phyloP scores from a whole-genome alignment of 2,888 invertebrate species.

The Xestia rhomboidea region DNA sequence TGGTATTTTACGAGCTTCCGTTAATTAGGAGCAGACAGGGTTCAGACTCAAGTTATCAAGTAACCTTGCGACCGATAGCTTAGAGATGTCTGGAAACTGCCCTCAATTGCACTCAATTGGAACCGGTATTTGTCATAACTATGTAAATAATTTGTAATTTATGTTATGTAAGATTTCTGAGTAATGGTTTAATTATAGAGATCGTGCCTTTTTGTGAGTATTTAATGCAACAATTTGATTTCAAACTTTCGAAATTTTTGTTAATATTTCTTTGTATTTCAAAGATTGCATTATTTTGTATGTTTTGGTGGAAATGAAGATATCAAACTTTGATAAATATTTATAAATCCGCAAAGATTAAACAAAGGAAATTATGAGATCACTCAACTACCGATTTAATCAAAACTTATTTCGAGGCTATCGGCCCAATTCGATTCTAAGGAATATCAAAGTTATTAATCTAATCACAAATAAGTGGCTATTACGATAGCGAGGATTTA shows the following conservation, averaged over 20 bases:
- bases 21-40: constrained; percentile 60
- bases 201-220: not conserved
- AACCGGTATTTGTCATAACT: constrained; percentile 29
- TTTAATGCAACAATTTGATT: not conserved
- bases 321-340: not conserved
- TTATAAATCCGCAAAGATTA: constrained; percentile 17
- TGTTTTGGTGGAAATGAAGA: constrained; percentile 14
- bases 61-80: constrained; percentile 61
- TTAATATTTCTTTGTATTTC: not conserved
- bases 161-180: constrained; percentile 15
- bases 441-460: constrained; percentile 40
- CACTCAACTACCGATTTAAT: constrained; percentile 34
- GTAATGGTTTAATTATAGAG: constrained; percentile 26
- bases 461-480: constrained; percentile 41
- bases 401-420: constrained; percentile 23
- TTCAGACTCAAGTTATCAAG: constrained; percentile 67
- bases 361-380: constrained; percentile 47
- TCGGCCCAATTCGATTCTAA: constrained; percentile 25
- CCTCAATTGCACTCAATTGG: constrained; percentile 26
- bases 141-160: constrained; percentile 13
- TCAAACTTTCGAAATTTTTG: not conserved
- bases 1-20: constrained; percentile 14
- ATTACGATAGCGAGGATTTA: constrained; percentile 30
- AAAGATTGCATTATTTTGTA: not conserved
- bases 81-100: constrained; percentile 38